Conservation (phyloP, 2,797 vertebrate species). For the Spondyliosoma cantharus region DNA sequence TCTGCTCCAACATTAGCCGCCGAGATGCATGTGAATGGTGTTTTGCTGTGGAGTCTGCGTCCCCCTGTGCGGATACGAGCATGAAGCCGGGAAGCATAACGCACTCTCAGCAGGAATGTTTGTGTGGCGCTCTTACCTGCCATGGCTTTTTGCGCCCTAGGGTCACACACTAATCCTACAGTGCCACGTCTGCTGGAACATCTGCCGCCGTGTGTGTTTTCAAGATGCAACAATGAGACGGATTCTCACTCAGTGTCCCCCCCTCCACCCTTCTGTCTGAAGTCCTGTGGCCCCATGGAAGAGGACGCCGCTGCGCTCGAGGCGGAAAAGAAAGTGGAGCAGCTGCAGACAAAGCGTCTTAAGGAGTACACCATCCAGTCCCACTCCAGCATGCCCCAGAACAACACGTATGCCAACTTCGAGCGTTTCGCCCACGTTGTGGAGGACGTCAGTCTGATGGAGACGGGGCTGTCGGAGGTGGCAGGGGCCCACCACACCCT, state of each 20-base stretch:
- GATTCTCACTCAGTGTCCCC: constrained; percentile 80
- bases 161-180: constrained; percentile 71
- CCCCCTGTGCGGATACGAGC: constrained; percentile 66
- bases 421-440: constrained; percentile 88
- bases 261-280: constrained; percentile 86
- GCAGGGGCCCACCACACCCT: constrained; percentile 78
- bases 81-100: constrained; percentile 66
- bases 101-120: constrained; percentile 51
- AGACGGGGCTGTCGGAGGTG: constrained; percentile 78
- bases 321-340: constrained; percentile 81
- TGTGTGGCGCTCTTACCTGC: constrained; percentile 54
- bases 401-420: constrained; percentile 91
- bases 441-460: constrained; percentile 84
- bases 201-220: constrained; percentile 63
- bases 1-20: constrained; percentile 29
- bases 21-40: constrained; percentile 67
- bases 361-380: constrained; percentile 92
- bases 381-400: constrained; percentile 89
- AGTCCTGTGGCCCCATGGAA: constrained; percentile 79
- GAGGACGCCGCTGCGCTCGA: constrained; percentile 70
- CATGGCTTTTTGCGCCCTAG: constrained; percentile 65
- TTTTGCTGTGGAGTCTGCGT: constrained; percentile 59
- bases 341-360: constrained; percentile 89
- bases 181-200: constrained; percentile 53
- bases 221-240: constrained; percentile 61